phyloP scores from a whole-genome alignment of 2,797 vertebrate species.

The Iguana delicatissima region DNA sequence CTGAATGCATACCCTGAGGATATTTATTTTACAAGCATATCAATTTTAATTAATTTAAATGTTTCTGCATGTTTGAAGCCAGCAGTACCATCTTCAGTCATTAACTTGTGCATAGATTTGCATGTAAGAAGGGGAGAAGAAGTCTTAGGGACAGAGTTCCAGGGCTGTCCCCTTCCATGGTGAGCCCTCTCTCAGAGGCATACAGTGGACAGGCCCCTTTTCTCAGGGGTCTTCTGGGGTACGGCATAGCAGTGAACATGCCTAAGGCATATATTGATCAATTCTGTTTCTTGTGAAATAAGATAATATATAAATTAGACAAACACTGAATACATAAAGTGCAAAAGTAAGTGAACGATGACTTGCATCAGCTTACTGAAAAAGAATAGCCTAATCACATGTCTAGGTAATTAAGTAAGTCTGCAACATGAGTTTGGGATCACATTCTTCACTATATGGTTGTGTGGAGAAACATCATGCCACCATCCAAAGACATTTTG shows the following conservation, averaged over 20 bases:
- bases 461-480: too few relatives aligned
- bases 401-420: too few relatives aligned
- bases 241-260: not conserved
- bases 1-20: too few relatives aligned
- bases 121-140: not conserved
- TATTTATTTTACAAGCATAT: not conserved
- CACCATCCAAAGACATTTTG: too few relatives aligned
- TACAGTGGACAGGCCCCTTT: not conserved
- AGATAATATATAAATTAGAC: too few relatives aligned
- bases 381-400: too few relatives aligned
- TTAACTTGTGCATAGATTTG: not conserved
- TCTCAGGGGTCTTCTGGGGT: not conserved
- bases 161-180: not conserved
- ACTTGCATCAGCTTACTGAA: too few relatives aligned
- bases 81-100: not conserved
- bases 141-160: not conserved
- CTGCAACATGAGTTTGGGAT: too few relatives aligned
- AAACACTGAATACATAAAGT: too few relatives aligned
- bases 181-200: not conserved
- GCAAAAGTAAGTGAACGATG: too few relatives aligned
- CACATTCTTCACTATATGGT: too few relatives aligned
- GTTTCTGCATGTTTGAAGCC: not conserved
- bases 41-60: not conserved
- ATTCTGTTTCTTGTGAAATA: too few relatives aligned
- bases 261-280: not conserved